Evolutionary conservation across 2,888 invertebrate genomes (phyloP).

Genomic region (Athripsodes cinereus): DNA sequence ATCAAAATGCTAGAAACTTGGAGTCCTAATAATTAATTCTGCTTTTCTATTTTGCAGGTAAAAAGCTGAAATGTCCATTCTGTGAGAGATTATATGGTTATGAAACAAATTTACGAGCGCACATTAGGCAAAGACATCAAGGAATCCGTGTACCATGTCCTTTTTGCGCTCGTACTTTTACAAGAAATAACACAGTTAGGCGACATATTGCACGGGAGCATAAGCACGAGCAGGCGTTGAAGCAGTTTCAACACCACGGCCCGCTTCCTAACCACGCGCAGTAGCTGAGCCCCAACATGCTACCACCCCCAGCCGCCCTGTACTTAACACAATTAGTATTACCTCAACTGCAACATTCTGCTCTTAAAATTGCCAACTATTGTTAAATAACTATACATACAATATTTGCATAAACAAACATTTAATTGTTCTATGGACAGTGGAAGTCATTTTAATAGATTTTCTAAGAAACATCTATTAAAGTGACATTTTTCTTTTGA

Average conservation of each 20-base stretch:
- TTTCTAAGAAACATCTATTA: no score
- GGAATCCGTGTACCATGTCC: constrained; percentile 89
- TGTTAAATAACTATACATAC: constrained; percentile 5
- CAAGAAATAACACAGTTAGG: constrained; percentile 86
- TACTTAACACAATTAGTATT: constrained; percentile 14
- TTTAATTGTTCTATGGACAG: neutral
- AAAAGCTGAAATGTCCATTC: constrained; percentile 87
- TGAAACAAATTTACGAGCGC: constrained; percentile 87
- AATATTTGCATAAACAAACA: neutral
- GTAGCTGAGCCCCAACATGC: constrained; percentile 35
- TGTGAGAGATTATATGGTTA: constrained; percentile 90
- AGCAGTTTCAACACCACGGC: constrained; percentile 55
- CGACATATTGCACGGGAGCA: constrained; percentile 88
- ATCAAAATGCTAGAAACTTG: no score
- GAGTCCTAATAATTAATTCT: no score
- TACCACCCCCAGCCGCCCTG: constrained; percentile 12
- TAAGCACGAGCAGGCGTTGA: constrained; percentile 65
- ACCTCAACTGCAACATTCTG: constrained; percentile 9
- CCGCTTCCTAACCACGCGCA: constrained; percentile 60
- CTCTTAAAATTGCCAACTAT: constrained; percentile 11
- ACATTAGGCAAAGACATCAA: constrained; percentile 87
- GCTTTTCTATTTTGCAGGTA: constrained; percentile 51
- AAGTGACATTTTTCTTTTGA: neutral
- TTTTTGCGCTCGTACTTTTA: constrained; percentile 85
- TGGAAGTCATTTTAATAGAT: neutral